Evolutionary conservation across 2,888 invertebrate genomes (phyloP).

Genomic region (Diarsia rubi): DNA sequence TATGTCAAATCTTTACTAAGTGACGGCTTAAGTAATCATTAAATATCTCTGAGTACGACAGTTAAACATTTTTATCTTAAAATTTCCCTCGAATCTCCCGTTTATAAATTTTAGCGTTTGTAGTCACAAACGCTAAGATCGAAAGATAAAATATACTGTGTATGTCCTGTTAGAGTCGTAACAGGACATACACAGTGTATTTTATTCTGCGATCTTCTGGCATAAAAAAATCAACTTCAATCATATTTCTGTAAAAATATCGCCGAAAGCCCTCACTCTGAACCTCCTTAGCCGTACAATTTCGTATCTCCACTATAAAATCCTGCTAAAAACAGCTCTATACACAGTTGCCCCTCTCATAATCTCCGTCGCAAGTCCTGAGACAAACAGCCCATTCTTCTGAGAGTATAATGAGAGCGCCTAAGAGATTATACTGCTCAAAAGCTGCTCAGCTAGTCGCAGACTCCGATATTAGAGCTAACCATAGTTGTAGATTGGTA

Average conservation of each 20-base stretch:
- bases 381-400: constrained; percentile 54
- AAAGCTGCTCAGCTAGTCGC: constrained; percentile 16
- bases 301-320: constrained; percentile 23
- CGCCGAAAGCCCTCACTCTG: neutral
- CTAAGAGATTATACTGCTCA: constrained; percentile 49
- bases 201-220: neutral
- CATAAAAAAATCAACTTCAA: neutral
- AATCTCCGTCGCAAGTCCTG: constrained; percentile 46
- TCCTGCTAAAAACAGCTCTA: constrained; percentile 28
- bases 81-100: too few species aligned
- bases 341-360: constrained; percentile 18
- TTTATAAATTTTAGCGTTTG: too few species aligned
- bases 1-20: too few species aligned
- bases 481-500: neutral
- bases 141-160: too few species aligned
- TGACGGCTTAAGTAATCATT: too few species aligned
- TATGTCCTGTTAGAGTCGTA: too few species aligned
- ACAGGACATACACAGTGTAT: neutral
- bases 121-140: too few species aligned
- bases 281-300: constrained; percentile 10
- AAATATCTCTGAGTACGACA: too few species aligned
- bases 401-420: constrained; percentile 53
- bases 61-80: too few species aligned
- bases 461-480: constrained; percentile 37
- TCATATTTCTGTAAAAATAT: neutral